Percentiles rank a stretch among this genome's conserved stretches.
These are phyloP conservation scores for Montipora foliosa DNA, from an alignment of 64 coral and sea anemone species.

Conservation along the genomic window DNA sequence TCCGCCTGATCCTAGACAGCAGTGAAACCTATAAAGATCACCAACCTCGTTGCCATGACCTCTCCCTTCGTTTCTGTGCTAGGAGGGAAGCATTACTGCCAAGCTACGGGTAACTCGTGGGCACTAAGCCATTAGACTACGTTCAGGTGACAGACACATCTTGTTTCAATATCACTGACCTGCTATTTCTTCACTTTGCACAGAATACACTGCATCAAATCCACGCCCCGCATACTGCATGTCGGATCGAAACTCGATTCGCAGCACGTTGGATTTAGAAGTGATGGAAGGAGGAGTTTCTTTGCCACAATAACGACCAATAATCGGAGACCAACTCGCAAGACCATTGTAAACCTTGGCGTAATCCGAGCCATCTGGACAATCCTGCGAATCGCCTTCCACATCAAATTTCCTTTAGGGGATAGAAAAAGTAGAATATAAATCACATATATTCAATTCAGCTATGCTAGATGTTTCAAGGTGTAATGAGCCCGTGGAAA, in stretches of 20 bases:
- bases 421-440: no score
- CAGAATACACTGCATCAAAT: conserved; percentile 65
- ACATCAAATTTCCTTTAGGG: conserved; percentile 77
- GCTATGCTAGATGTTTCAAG: no score
- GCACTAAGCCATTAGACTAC: no score
- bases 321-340: conserved; percentile 73
- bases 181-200: conserved; percentile 31
- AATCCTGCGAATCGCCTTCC: conserved; percentile 37
- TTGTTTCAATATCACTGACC: conserved; percentile 15
- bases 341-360: conserved; percentile 82
- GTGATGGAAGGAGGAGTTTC: conserved; percentile 19
- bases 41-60: no score
- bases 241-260: conserved; percentile 80
- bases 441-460: no score
- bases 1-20: no score
- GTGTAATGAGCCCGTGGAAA: no score
- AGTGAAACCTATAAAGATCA: no score
- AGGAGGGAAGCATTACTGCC: no score
- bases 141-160: no score
- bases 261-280: conserved; percentile 78
- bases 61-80: no score
- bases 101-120: no score
- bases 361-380: conserved; percentile 59
- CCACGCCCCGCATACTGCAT: conserved; percentile 78
- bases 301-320: conserved; percentile 75